phyloP scores from a whole-genome alignment of 2,888 invertebrate genomes.

The Drosophila bunnanda region DNA sequence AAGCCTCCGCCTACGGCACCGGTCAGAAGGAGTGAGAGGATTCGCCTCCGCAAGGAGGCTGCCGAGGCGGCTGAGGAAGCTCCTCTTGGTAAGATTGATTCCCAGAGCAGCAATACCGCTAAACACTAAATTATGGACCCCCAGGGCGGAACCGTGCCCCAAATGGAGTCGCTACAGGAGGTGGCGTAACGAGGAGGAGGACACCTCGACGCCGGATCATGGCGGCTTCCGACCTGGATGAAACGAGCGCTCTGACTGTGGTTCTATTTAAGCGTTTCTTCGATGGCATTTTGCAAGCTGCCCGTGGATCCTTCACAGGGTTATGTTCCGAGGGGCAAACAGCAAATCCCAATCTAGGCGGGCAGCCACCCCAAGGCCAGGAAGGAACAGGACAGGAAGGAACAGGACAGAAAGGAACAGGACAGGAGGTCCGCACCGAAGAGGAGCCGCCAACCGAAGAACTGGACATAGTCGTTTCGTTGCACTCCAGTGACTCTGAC shows the following conservation, averaged over 20 bases:
- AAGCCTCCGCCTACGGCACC: rapidly evolving
- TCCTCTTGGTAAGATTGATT: not conserved
- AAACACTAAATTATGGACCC: not conserved
- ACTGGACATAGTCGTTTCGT: not conserved
- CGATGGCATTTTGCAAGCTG: not conserved
- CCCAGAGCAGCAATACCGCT: not conserved
- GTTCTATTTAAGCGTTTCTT: not conserved
- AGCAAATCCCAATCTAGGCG: not conserved
- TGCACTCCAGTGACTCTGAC: not conserved
- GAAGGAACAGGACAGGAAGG: too few species aligned
- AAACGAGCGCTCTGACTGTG: too few species aligned
- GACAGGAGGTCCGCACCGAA: not conserved
- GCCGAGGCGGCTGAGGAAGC: not conserved
- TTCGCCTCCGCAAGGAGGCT: not conserved
- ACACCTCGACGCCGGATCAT: not conserved
- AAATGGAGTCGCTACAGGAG: not conserved
- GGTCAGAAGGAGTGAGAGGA: not conserved
- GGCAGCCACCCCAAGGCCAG: not conserved
- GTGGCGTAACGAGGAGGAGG: not conserved
- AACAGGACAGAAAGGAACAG: too few species aligned
- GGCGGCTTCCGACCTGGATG: too few species aligned
- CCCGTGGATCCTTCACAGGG: too few species aligned
- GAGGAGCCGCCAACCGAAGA: not conserved
- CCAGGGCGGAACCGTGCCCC: not conserved
- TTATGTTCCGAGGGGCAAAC: not conserved